Evolutionary conservation across 92 coral and sea anemone genomes (phyloP).

Genomic region (Phymanthus crucifer): DNA sequence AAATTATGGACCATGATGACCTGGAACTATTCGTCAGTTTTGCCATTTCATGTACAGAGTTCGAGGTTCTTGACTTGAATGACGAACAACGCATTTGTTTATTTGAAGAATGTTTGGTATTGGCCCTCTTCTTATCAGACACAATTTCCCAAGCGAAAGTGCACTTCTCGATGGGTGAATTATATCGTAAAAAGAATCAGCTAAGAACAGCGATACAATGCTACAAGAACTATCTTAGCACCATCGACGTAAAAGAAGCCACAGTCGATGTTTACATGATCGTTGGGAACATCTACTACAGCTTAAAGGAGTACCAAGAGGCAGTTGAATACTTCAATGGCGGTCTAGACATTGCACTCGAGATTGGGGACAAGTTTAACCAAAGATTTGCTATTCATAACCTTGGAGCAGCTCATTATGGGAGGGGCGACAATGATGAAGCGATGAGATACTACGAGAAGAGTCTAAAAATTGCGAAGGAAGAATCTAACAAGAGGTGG

Average conservation of each 20-base stretch:
- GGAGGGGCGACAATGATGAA: not conserved
- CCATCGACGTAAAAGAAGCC: not conserved
- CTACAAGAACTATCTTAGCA: not conserved
- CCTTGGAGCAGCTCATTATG: not conserved
- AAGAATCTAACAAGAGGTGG: not conserved
- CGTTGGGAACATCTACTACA: slow-evolving; percentile 5
- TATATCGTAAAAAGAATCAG: slow-evolving; percentile 1
- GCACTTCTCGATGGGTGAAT: not conserved
- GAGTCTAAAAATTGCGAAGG: not conserved
- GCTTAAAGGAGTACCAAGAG: not conserved
- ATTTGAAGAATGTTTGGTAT: slow-evolving; percentile 8
- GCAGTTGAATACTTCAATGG: not conserved
- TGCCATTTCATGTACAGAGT: not conserved
- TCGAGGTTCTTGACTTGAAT: not conserved
- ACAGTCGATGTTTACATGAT: not conserved
- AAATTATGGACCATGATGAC: not conserved
- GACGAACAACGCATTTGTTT: slow-evolving; percentile 1
- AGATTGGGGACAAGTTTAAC: not conserved
- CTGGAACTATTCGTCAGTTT: not conserved
- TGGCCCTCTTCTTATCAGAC: not conserved
- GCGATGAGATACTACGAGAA: not conserved
- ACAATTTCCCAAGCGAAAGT: not conserved
- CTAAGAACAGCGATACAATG: not conserved
- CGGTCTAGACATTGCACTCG: not conserved
- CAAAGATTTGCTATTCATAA: not conserved